Conservation (phyloP, 2,888 invertebrate species). For the Odontocerum albicorne region DNA sequence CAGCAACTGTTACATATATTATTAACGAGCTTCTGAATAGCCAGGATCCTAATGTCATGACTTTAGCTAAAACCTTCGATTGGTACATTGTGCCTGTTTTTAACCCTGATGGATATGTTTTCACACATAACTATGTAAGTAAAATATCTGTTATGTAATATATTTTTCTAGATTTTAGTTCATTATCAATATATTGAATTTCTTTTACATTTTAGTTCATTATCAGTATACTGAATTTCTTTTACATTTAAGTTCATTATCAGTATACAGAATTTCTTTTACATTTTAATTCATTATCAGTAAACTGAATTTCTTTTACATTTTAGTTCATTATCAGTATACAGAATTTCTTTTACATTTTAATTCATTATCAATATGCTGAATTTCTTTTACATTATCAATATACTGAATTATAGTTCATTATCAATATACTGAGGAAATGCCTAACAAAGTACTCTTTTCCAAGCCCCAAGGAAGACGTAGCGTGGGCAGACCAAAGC, state of each 20-base stretch:
- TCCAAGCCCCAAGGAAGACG: too few species aligned
- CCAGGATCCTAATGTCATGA: conserved; percentile 53
- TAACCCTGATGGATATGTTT: conserved; percentile 75
- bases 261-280: background rate
- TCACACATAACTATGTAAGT: conserved; percentile 63
- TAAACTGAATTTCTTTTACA: background rate
- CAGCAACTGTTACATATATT: conserved; percentile 69
- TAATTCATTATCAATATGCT: background rate
- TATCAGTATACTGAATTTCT: too few species aligned
- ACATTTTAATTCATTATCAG: background rate
- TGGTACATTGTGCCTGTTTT: conserved; percentile 75
- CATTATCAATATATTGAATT: too few species aligned
- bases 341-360: background rate
- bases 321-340: background rate
- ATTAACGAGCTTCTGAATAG: conserved; percentile 71
- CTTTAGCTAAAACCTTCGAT: conserved; percentile 66
- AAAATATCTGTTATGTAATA: background rate
- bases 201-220: background rate
- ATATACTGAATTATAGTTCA: too few species aligned
- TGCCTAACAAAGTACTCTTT: too few species aligned
- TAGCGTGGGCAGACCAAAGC: too few species aligned
- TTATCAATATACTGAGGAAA: too few species aligned
- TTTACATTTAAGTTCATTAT: background rate
- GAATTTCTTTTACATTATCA: background rate
- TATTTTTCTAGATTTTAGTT: background rate